These are phyloP conservation scores for Hirtodrosophila cameraria DNA, from an alignment of 2,888 invertebrate genomes.

Conservation along the genomic window DNA sequence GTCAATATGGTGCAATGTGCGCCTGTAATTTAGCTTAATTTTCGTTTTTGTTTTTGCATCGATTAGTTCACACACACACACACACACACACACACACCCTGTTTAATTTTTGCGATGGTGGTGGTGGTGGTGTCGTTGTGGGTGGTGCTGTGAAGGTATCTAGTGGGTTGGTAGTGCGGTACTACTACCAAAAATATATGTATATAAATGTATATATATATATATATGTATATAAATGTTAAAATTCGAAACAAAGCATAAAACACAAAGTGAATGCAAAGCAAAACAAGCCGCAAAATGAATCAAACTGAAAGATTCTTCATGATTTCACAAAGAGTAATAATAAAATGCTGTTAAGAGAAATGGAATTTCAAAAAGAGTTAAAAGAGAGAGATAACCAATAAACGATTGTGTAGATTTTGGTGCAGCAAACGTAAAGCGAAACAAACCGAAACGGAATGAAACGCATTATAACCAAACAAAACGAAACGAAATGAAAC, in stretches of 20 bases:
- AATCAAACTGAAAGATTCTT: conserved; percentile 7
- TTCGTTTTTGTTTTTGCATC: conserved; percentile 12
- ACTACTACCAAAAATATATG: conserved; percentile 39
- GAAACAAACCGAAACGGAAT: conserved; percentile 20
- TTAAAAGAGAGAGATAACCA: conserved; percentile 34
- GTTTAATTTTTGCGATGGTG: conserved; percentile 20
- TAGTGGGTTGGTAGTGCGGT: conserved; percentile 41
- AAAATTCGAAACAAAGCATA: conserved; percentile 35
- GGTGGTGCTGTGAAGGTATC: conserved; percentile 24
- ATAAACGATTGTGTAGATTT: conserved; percentile 55
- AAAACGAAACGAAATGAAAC: conserved; percentile 31
- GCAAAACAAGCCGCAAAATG: conserved; percentile 43
- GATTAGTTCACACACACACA: conserved; percentile 8
- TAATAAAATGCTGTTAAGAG: no score
- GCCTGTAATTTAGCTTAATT: conserved; percentile 10
- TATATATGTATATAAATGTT: conserved; percentile 17
- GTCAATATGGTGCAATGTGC: conserved; percentile 33
- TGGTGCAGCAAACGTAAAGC: conserved; percentile 58
- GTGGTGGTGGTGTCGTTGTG: conserved; percentile 10
- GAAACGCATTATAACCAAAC: conserved; percentile 32
- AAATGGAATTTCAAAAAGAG: no score
- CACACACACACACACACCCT: conserved; percentile 16
- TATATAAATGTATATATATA: conserved; percentile 36
- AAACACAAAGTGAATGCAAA: conserved; percentile 46
- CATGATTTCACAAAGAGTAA: conserved; percentile 5